Evolutionary conservation across 1,140 invertebrate genomes (phyloP).

Genomic region (Brevipalpus yothersi): DNA sequence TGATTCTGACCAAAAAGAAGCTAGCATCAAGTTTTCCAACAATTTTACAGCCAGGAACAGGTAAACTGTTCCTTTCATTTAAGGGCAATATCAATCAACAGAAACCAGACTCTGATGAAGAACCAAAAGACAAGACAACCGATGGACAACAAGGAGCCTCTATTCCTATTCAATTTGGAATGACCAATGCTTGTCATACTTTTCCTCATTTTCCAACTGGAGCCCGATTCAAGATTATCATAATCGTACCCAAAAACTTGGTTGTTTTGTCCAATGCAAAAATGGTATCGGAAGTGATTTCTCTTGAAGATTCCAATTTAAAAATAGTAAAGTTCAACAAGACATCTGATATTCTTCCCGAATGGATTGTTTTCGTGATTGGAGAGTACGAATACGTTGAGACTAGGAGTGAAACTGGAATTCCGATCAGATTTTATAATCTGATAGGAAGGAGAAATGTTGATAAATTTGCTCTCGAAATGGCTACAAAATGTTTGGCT

Average conservation of each 20-base stretch:
- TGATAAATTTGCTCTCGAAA: slow-evolving; percentile 62
- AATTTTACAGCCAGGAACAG: slow-evolving; percentile 32
- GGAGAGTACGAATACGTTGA: slow-evolving; percentile 87
- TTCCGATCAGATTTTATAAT: slow-evolving; percentile 62
- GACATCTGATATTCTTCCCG: slow-evolving; percentile 87
- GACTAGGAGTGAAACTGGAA: slow-evolving; percentile 43
- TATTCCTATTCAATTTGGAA: slow-evolving; percentile 67
- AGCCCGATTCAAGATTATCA: slow-evolving; percentile 70
- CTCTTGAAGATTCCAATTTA: slow-evolving; percentile 21
- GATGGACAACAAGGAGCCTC: slow-evolving; percentile 48
- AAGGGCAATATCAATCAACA: slow-evolving; percentile 68
- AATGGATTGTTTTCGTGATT: slow-evolving; percentile 68
- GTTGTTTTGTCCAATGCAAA: slow-evolving; percentile 82
- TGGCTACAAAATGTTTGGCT: slow-evolving; percentile 9
- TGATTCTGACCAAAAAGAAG: slow-evolving; percentile 27
- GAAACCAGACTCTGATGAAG: slow-evolving; percentile 79
- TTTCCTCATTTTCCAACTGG: slow-evolving; percentile 89
- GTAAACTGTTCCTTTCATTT: slow-evolving; percentile 41
- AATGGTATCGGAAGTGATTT: slow-evolving; percentile 15
- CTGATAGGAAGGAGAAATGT: slow-evolving; percentile 73
- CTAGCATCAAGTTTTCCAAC: slow-evolving; percentile 34
- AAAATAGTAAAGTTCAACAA: slow-evolving; percentile 45
- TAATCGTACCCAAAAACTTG: slow-evolving; percentile 38
- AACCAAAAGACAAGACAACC: slow-evolving; percentile 46
- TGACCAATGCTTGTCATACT: slow-evolving; percentile 57